Conservation (phyloP, 2,888 invertebrate species). For the Noctua janthe region DNA sequence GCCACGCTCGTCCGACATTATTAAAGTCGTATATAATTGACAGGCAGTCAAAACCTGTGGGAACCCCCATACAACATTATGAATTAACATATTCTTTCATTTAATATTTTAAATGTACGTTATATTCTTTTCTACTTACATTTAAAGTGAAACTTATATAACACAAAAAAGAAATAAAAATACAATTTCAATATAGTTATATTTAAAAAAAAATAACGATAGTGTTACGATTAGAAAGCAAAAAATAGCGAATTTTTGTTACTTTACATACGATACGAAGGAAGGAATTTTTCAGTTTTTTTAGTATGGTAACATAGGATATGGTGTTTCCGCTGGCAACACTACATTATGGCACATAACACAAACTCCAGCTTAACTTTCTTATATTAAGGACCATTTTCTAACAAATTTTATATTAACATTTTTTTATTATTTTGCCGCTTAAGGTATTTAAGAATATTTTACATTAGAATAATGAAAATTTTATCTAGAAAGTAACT, state of each 20-base stretch:
- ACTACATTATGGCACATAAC: constrained; percentile 88
- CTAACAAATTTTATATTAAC: constrained; percentile 69
- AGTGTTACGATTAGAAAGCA: constrained; percentile 85
- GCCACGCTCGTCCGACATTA: constrained; percentile 56
- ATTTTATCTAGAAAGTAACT: constrained; percentile 13
- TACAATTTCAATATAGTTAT: constrained; percentile 78
- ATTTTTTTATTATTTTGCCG: constrained; percentile 60
- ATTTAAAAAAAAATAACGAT: constrained; percentile 84
- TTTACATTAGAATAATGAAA: constrained; percentile 12
- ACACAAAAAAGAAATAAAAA: constrained; percentile 78
- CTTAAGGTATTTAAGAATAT: constrained; percentile 44
- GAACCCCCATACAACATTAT: constrained; percentile 73
- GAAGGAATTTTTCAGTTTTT: constrained; percentile 81
- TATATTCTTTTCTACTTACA: constrained; percentile 87
- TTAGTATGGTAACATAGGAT: constrained; percentile 87
- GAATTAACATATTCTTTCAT: constrained; percentile 73
- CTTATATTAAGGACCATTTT: constrained; percentile 89
- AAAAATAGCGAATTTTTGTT: constrained; percentile 83
- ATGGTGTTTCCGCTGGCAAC: constrained; percentile 89
- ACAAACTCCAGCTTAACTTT: constrained; percentile 82
- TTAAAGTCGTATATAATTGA: constrained; percentile 55
- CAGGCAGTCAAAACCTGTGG: constrained; percentile 60
- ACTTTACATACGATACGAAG: constrained; percentile 83
- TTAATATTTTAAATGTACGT: constrained; percentile 78
- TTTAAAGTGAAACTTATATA: constrained; percentile 82